phyloP scores from a whole-genome alignment of 2,888 invertebrate species.

The Campoplex capitator region DNA sequence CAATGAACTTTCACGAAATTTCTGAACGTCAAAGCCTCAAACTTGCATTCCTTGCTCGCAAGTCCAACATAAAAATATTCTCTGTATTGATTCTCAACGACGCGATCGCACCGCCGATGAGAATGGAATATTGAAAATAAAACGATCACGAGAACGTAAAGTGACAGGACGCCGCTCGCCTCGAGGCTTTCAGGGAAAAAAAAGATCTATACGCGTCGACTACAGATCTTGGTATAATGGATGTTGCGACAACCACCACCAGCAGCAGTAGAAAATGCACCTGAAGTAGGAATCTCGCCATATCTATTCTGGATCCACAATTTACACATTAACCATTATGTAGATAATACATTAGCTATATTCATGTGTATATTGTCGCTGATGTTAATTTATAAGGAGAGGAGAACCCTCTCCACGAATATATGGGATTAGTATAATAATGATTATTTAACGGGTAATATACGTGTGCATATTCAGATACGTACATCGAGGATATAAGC shows the following conservation, averaged over 20 bases:
- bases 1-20: background rate
- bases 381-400: constrained; percentile 32
- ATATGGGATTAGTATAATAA: constrained; percentile 22
- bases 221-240: constrained; percentile 45
- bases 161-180: constrained; percentile 69
- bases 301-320: constrained; percentile 26
- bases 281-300: constrained; percentile 54
- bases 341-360: background rate
- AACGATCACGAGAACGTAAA: constrained; percentile 73
- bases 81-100: background rate
- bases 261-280: constrained; percentile 35
- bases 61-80: background rate
- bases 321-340: background rate
- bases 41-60: background rate
- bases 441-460: constrained; percentile 13
- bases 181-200: constrained; percentile 49
- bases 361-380: constrained; percentile 3
- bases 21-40: background rate
- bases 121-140: constrained; percentile 71
- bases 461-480: constrained; percentile 31
- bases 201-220: constrained; percentile 29
- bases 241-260: constrained; percentile 18
- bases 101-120: background rate
- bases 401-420: constrained; percentile 17
- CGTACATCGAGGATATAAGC: constrained; percentile 60